Conservation (phyloP, 2,888 invertebrate species). For the Gisinianus flammeolus region DNA sequence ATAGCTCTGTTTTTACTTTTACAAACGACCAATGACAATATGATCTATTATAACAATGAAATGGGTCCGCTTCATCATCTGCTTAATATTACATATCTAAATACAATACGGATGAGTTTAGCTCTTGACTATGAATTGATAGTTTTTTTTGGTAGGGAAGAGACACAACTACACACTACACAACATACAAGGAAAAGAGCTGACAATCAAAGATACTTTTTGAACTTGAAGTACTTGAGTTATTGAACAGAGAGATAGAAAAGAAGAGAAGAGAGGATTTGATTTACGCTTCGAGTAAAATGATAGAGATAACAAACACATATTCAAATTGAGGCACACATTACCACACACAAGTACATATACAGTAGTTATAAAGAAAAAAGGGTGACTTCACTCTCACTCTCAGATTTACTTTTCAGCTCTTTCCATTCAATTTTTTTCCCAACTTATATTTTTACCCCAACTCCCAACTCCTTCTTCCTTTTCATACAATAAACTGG, state of each 20-base stretch:
- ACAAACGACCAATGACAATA: too few species aligned
- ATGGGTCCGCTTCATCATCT: too few species aligned
- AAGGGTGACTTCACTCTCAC: slow-evolving; percentile 14
- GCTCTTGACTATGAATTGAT: too few species aligned
- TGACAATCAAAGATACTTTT: not conserved
- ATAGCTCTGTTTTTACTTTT: too few species aligned
- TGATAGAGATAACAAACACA: not conserved
- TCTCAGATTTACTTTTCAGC: not conserved
- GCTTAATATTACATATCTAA: too few species aligned
- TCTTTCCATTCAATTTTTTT: not conserved
- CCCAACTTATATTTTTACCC: not conserved
- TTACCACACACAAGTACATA: not conserved
- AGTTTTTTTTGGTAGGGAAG: too few species aligned
- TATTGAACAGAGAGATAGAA: not conserved
- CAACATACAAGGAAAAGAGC: not conserved
- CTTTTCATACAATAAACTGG: not conserved
- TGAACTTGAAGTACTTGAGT: not conserved
- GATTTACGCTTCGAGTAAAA: not conserved
- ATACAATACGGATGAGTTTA: too few species aligned
- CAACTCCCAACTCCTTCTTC: not conserved
- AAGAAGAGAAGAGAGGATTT: not conserved
- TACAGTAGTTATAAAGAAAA: not conserved
- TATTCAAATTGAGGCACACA: slow-evolving; percentile 24
- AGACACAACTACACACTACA: too few species aligned
- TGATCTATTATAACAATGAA: too few species aligned